These are phyloP conservation scores for Morelia viridis DNA, from an alignment of 2,797 vertebrate genomes.

Conservation along the genomic window DNA sequence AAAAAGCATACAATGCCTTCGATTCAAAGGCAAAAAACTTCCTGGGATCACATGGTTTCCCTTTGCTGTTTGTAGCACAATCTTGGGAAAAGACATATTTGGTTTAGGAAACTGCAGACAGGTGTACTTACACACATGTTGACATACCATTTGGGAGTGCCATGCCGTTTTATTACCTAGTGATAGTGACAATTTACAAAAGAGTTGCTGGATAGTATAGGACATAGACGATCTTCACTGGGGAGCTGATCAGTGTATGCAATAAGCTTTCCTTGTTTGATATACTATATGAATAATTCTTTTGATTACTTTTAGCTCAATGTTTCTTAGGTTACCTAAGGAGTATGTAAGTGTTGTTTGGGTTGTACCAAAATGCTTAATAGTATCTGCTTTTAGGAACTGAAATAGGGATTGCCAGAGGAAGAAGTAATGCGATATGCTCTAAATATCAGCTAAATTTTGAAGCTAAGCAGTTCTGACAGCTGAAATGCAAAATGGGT, in stretches of 20 bases:
- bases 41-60: not conserved
- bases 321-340: not conserved
- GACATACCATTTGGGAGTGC: not conserved
- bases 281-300: not conserved
- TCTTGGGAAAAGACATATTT: not conserved
- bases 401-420: constrained; percentile 16
- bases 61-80: not conserved
- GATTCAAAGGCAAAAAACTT: not conserved
- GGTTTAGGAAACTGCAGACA: not conserved
- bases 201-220: not conserved
- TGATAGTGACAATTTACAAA: not conserved
- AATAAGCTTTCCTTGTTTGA: not conserved
- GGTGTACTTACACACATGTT: not conserved
- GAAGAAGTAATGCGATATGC: constrained; percentile 9
- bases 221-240: not conserved
- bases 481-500: constrained; percentile 43
- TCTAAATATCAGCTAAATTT: constrained; percentile 35
- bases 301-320: not conserved
- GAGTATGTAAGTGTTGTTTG: not conserved
- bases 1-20: not conserved
- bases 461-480: constrained; percentile 34
- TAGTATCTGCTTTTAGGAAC: constrained; percentile 18
- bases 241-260: not conserved
- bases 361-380: not conserved
- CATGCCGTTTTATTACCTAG: not conserved